Evolutionary conservation across 1,140 invertebrate species (phyloP), one percentile per base, ranked within the genome.

Genomic region (Periplaneta americana): DNA sequence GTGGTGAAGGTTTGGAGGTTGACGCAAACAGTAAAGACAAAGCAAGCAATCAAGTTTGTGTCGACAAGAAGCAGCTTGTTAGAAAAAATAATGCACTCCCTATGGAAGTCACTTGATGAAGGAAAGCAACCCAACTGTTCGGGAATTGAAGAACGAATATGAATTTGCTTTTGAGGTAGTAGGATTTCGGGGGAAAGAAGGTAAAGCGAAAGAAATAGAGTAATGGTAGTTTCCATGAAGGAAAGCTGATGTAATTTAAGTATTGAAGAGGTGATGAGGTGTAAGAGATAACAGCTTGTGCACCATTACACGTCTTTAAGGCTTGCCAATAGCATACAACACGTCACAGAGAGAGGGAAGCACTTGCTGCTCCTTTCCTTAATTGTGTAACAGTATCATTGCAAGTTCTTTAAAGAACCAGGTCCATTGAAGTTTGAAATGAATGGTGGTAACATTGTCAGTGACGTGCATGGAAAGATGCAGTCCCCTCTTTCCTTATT

Each of bases 41-140:
- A 37, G 77, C 39, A 78, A 74, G 79, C 31, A 74, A n/a, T n/a
- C 48, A 66, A n/a, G 22, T 66, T 22, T 66, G 48, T 66, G 48
- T 48, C 33, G 79, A 80, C 66, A 74, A 80, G 32, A 80, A 80
- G 34, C 79, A 80, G 48, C 57, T 80, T 35, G 79, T 80, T 74
- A 80, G 79, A 34, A 80, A 80, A 48, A 80, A 80, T 22, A 80
- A 74, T 80, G 75, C 79, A 31, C 34, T 80, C 22, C 79, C 79
- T n/a, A 80, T 80, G 79, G 79, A 80, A 74, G 79, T 80, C 66
- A 80, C 79, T 34, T 80, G 79, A 80, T 80, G 79, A 80, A 80
- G 37, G 79, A 74, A 48, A 48, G 32, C 22, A 33, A 74, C 79
- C 57, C 79, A 74, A 8, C 57, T 34, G 35, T 34, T 34, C 34